phyloP scores from a whole-genome alignment of 2,888 invertebrate genomes.

The Trachelus iudaicus region DNA sequence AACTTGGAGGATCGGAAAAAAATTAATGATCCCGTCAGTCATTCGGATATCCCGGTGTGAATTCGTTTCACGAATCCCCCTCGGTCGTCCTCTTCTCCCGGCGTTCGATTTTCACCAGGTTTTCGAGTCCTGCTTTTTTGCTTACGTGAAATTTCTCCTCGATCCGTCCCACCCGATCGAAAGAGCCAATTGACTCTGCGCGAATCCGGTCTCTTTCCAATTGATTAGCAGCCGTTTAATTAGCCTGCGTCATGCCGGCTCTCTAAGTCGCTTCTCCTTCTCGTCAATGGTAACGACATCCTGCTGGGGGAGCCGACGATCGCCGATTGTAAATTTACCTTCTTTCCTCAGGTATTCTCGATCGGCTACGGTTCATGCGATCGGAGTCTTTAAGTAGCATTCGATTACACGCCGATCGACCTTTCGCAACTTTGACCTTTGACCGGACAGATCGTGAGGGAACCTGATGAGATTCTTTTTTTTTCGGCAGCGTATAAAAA shows the following conservation, averaged over 20 bases:
- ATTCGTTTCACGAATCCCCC: neutral
- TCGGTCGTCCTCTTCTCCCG: neutral
- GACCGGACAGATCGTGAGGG: neutral
- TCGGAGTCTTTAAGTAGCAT: neutral
- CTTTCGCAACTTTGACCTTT: neutral
- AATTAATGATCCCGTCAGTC: neutral
- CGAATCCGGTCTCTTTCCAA: neutral
- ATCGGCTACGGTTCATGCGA: neutral
- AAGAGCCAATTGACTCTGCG: neutral
- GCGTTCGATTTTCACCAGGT: neutral
- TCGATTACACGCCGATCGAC: neutral
- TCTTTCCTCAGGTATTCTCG: neutral
- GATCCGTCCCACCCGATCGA: neutral
- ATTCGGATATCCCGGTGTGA: neutral
- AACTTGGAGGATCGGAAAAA: neutral
- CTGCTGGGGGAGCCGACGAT: neutral
- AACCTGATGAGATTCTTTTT: neutral
- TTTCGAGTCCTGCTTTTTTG: neutral
- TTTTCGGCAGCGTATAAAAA: neutral
- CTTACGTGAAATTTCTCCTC: neutral
- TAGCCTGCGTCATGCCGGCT: neutral
- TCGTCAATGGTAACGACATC: neutral
- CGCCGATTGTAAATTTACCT: neutral
- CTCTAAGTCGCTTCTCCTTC: neutral
- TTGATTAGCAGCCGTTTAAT: slow-evolving; percentile 1